These are phyloP conservation scores for Xestia sexstrigata DNA, from an alignment of 2,888 invertebrate genomes.

Conservation along the genomic window DNA sequence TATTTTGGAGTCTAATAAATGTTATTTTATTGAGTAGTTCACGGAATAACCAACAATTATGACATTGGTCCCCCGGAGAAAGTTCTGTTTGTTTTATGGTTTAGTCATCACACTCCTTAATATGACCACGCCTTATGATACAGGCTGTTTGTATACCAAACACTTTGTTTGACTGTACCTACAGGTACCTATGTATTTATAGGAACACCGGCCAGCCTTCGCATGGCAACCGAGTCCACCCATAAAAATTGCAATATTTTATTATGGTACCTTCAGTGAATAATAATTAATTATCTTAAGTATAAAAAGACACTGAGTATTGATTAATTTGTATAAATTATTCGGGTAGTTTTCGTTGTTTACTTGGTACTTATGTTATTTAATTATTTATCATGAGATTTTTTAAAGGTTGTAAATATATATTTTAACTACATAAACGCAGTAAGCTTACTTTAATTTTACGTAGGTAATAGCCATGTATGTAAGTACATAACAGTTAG, in stretches of 20 bases:
- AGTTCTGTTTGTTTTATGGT: neutral
- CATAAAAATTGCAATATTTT: constrained; percentile 87
- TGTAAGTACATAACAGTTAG: neutral
- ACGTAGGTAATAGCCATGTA: neutral
- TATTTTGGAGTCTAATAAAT: too few species aligned
- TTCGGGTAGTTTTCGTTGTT: constrained; percentile 18
- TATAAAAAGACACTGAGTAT: constrained; percentile 41
- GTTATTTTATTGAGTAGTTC: too few species aligned
- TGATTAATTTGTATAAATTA: constrained; percentile 53
- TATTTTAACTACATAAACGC: neutral
- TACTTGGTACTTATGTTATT: neutral
- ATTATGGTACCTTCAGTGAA: constrained; percentile 82
- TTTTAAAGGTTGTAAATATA: neutral
- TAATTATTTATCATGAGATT: neutral
- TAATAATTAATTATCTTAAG: constrained; percentile 84
- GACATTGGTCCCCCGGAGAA: neutral
- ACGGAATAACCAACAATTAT: neutral
- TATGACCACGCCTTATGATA: neutral
- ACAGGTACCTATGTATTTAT: constrained; percentile 24
- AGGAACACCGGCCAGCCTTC: constrained; percentile 67
- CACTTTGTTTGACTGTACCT: constrained; percentile 19
- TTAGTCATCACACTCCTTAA: neutral
- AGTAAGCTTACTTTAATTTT: neutral
- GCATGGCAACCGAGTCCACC: constrained; percentile 82
- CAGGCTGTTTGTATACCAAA: neutral